Conservation (phyloP, 64 coral and sea anemone species). For the Acropora yongei region DNA sequence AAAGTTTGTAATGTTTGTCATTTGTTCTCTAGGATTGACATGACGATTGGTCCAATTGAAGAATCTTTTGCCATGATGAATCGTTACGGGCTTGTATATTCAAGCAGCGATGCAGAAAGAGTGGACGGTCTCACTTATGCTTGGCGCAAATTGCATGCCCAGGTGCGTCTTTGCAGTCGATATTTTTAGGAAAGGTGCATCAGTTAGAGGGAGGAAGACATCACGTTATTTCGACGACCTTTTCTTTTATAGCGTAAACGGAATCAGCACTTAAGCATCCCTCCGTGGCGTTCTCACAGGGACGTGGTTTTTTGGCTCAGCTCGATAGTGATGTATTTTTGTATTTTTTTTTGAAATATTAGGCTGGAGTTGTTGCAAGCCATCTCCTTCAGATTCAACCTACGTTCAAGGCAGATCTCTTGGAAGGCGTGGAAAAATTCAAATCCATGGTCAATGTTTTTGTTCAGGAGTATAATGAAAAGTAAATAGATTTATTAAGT, state of each 20-base stretch:
- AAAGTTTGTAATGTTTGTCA: not conserved
- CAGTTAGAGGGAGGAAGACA: too few species aligned
- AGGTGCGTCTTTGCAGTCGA: slow-evolving; percentile 39
- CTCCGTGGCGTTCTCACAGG: not conserved
- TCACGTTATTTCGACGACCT: too few species aligned
- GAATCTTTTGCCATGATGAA: slow-evolving; percentile 99
- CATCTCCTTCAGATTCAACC: slow-evolving; percentile 94
- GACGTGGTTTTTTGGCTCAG: too few species aligned
- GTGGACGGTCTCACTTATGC: slow-evolving; percentile 97
- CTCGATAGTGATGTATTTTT: too few species aligned
- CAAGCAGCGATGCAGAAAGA: slow-evolving; percentile 93
- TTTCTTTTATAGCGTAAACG: too few species aligned
- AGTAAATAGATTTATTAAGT: slow-evolving; percentile 47
- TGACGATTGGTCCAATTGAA: slow-evolving; percentile 99
- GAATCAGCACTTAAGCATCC: too few species aligned
- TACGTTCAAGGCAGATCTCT: slow-evolving; percentile 86
- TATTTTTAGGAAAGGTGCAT: too few species aligned
- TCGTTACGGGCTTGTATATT: slow-evolving; percentile 88
- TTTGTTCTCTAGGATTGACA: slow-evolving; percentile 83
- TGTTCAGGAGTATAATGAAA: slow-evolving; percentile 93
- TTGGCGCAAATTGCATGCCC: slow-evolving; percentile 91
- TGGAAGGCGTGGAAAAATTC: slow-evolving; percentile 86
- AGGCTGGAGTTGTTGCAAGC: slow-evolving; percentile 85
- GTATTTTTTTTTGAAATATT: not conserved
- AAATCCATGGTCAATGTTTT: slow-evolving; percentile 79